phyloP scores from a whole-genome alignment of 2,113 vertebrate genomes.

The Cygnus atratus region DNA sequence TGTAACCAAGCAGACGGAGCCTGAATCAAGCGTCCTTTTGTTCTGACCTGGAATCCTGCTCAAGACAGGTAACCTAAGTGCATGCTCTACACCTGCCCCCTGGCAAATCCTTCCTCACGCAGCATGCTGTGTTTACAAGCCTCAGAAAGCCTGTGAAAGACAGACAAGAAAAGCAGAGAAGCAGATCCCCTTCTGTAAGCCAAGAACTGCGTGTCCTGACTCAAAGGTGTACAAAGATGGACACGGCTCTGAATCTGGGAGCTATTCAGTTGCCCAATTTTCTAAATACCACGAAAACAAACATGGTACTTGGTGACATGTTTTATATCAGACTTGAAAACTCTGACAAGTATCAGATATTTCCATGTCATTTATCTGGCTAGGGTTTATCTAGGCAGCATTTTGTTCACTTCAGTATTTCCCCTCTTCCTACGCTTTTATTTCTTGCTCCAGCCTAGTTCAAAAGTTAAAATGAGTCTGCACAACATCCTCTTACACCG shows the following conservation, averaged over 20 bases:
- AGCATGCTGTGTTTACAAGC: not conserved
- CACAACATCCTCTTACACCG: not conserved
- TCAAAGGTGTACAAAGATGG: not conserved
- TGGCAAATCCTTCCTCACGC: not conserved
- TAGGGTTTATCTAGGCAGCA: not conserved
- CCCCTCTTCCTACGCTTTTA: not conserved
- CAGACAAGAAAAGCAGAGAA: not conserved
- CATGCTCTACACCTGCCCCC: not conserved
- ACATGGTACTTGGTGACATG: not conserved
- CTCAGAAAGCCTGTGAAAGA: not conserved
- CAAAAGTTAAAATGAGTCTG: conserved; percentile 48
- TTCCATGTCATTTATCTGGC: not conserved
- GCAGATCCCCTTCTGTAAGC: not conserved
- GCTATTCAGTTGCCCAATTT: not conserved
- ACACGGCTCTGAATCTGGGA: not conserved
- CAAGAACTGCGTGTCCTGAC: not conserved
- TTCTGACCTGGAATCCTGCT: not conserved
- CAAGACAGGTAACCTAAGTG: not conserved
- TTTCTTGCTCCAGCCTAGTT: not conserved
- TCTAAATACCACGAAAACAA: not conserved
- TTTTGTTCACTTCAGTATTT: not conserved
- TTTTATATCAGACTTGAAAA: not conserved
- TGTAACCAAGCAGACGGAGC: not conserved
- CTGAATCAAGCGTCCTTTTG: not conserved
- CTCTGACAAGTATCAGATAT: not conserved